phyloP scores from a whole-genome alignment of 2,797 vertebrate species.

The Sebastes miniatus region DNA sequence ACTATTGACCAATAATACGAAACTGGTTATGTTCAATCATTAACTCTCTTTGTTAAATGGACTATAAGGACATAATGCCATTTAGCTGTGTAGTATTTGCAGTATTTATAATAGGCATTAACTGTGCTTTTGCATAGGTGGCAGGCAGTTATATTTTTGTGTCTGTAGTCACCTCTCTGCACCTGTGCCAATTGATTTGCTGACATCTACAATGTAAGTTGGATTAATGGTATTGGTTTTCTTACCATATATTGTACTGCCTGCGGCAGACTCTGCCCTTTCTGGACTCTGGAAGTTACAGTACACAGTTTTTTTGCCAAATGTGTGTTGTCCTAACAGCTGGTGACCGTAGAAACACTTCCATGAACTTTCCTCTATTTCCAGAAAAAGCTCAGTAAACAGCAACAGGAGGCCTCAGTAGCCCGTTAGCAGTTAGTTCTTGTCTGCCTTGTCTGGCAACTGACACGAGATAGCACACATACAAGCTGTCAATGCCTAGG shows the following conservation, averaged over 20 bases:
- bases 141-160: neutral
- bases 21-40: neutral
- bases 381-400: constrained; percentile 70
- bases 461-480: neutral
- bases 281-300: constrained; percentile 60
- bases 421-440: neutral
- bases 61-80: neutral
- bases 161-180: neutral
- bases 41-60: neutral
- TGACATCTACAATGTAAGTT: neutral
- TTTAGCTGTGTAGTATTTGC: neutral
- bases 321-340: constrained; percentile 51
- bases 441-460: neutral
- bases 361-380: constrained; percentile 72
- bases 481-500: neutral
- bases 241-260: neutral
- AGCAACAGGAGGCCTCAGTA: constrained; percentile 28
- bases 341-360: constrained; percentile 58
- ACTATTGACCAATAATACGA: neutral
- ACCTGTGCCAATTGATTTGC: neutral
- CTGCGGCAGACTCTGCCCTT: constrained; percentile 40
- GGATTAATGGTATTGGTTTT: constrained; percentile 9
- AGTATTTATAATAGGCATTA: neutral
- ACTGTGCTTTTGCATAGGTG: neutral
- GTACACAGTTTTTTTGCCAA: constrained; percentile 40